Evolutionary conservation across 2,113 vertebrate genomes (phyloP).

Genomic region (Manacus vitellinus): DNA sequence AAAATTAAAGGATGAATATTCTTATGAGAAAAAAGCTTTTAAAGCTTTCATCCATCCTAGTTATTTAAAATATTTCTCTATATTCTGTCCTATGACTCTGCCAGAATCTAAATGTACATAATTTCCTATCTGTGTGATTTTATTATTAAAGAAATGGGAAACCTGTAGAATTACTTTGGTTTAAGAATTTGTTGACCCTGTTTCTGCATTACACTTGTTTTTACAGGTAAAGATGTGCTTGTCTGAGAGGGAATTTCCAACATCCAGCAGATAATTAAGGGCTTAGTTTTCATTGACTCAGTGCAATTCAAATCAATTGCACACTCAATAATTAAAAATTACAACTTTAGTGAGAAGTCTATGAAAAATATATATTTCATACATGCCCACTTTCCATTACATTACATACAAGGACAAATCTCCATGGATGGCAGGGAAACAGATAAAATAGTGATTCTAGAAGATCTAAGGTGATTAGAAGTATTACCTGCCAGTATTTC

Average conservation of each 20-base stretch:
- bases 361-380: not conserved
- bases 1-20: not conserved
- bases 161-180: not conserved
- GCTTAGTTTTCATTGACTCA: not conserved
- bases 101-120: not conserved
- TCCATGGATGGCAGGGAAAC: not conserved
- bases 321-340: not conserved
- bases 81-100: not conserved
- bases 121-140: not conserved
- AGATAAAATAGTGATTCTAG: not conserved
- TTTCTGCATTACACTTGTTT: not conserved
- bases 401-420: not conserved
- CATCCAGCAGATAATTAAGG: not conserved
- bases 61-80: not conserved
- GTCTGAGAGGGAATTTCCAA: not conserved
- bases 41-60: not conserved
- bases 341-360: not conserved
- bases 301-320: not conserved
- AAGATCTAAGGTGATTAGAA: not conserved
- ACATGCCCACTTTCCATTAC: rapidly evolving
- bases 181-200: not conserved
- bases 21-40: not conserved
- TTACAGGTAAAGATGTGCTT: not conserved
- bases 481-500: not conserved
- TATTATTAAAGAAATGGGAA: not conserved